phyloP scores from a whole-genome alignment of 2,888 invertebrate genomes.

The Tryphoninae sp. region DNA sequence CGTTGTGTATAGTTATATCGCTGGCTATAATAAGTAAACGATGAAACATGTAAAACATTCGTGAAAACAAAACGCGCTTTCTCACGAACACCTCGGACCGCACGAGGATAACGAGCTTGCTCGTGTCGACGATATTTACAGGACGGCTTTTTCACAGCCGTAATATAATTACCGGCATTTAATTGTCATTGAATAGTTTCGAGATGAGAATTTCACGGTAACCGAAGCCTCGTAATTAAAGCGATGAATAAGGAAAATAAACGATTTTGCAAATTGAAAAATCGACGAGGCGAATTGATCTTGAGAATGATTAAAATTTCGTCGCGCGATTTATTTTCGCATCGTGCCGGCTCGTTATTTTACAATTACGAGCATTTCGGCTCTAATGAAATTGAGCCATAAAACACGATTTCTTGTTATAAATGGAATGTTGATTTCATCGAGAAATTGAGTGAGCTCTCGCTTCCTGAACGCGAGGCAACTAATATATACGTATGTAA shows the following conservation, averaged over 20 bases:
- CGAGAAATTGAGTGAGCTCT: slow-evolving; percentile 36
- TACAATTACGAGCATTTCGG: neutral
- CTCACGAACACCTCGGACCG: slow-evolving; percentile 19
- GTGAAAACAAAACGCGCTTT: slow-evolving; percentile 44
- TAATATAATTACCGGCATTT: slow-evolving; percentile 10
- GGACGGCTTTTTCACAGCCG: neutral
- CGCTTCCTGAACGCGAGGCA: slow-evolving; percentile 4
- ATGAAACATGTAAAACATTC: slow-evolving; percentile 22
- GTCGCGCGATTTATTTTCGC: neutral
- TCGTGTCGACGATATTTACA: neutral
- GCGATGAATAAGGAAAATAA: too few relatives aligned
- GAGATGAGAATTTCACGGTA: neutral
- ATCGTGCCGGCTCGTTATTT: neutral
- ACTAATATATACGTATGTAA: neutral
- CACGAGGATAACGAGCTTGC: slow-evolving; percentile 9
- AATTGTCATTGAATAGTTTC: slow-evolving; percentile 13
- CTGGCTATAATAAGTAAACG: neutral
- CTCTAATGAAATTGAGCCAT: slow-evolving; percentile 1
- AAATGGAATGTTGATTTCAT: slow-evolving; percentile 27
- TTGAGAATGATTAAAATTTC: neutral
- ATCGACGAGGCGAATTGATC: too few relatives aligned
- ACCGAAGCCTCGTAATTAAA: neutral
- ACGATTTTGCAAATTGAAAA: too few relatives aligned
- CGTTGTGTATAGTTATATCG: neutral
- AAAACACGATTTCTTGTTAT: neutral